Base-by-base conservation (phyloP, 2,113 vertebrate species). In the Cyprichromis sp. region DNA sequence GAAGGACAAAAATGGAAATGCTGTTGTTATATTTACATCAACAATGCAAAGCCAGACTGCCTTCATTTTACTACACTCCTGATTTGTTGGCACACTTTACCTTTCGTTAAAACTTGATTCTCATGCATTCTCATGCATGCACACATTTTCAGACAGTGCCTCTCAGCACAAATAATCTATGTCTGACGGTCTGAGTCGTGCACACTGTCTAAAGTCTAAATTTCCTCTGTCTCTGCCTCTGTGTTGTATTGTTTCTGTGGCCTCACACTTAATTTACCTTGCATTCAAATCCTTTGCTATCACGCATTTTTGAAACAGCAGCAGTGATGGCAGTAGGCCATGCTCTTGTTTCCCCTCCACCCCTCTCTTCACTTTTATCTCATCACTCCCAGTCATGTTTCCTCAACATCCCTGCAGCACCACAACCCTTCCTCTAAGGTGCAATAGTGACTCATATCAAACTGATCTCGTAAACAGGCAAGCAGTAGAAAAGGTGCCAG, bases 401-500 rank as follows among this genome's bases (percentile, higher is more conserved):
- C 85, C 81, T 78, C 82, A 68, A 86, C 89, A 89, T 92, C 90
- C 88, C 88, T 71, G 71, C 83, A 59, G 85, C 85, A 78, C 88
- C 73, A 55, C 86, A 90, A 63, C 89, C 80, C 86, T 84, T 78
- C 71, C 82, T 88, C 71, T 54, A 4, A 76, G 89, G 86, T 87
- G 71, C 55, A 61, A 34, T 17, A 82, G 26, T 91, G 93, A 94
- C 92, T 91, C 54, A 87, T 38, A 93, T 92, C 86, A 66, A 82
- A 47, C 79, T 42, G 73, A 88, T 86, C 73, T 63, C 42, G 84
- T 91, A 68, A 89, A 93, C 88, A 91, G 36, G 47, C 83, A 34
- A 84, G 82, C 78, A 79, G 21, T 10, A 53, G 38, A 79, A 59
- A 68, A 50, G 66, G 40, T 78, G 80, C 82, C 73, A 83, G 59